Percentiles rank a stretch among this genome's conserved stretches.
These are phyloP conservation scores for Xenops minutus DNA, from an alignment of 2,797 vertebrate genomes.

Conservation along the genomic window DNA sequence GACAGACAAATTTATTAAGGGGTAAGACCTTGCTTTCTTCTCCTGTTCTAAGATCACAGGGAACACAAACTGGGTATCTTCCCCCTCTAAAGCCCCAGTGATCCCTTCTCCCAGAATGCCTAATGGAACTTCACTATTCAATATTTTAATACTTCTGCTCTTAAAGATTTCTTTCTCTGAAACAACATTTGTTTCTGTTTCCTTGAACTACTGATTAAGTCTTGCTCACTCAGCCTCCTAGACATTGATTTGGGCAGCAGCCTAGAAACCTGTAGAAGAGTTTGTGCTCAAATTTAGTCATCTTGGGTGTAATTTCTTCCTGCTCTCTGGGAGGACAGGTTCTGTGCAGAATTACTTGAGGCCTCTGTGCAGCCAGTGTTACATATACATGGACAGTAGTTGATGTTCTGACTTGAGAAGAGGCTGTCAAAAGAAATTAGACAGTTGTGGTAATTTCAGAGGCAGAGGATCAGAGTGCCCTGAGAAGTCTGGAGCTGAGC, in stretches of 20 bases:
- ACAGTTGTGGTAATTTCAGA: neutral
- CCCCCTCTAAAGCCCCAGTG: neutral
- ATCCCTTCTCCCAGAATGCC: neutral
- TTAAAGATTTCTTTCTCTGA: neutral
- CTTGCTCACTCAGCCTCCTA: neutral
- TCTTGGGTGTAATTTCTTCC: neutral
- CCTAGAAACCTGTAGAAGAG: neutral
- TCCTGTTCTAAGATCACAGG: neutral
- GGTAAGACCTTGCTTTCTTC: neutral
- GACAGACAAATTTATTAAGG: neutral
- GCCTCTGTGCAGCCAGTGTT: neutral
- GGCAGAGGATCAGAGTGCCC: neutral
- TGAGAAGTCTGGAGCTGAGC: neutral
- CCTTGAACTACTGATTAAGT: neutral
- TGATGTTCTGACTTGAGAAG: neutral
- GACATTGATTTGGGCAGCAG: neutral
- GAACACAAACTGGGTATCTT: neutral
- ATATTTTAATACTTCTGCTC: neutral
- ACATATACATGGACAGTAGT: neutral
- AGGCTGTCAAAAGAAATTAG: neutral
- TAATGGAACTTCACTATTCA: neutral
- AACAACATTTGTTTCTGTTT: neutral
- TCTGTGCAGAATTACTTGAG: neutral
- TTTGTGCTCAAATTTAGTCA: neutral
- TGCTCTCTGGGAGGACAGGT: neutral